Percentiles rank a stretch among this genome's conserved stretches.
Conservation (phyloP, 2,797 vertebrate genomes). For the Phataginus tricuspis region DNA sequence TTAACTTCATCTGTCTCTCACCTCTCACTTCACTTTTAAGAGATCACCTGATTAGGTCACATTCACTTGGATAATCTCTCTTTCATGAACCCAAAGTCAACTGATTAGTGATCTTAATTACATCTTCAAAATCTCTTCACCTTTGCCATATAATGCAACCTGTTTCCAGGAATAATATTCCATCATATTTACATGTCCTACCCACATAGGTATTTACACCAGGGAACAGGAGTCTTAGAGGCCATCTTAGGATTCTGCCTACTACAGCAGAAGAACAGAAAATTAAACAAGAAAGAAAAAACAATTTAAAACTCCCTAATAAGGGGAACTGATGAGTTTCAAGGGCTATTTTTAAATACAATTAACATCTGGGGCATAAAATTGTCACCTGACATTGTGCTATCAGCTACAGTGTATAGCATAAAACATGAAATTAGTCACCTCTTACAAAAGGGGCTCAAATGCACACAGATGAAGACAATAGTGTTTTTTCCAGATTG, state of each 20-base stretch:
- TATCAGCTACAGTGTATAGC: background rate
- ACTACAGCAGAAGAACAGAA: background rate
- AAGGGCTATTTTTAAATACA: background rate
- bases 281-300: background rate
- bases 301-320: background rate
- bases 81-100: background rate
- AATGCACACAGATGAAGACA: background rate
- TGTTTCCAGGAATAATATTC: background rate
- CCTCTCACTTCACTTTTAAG: background rate
- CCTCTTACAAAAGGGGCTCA: background rate
- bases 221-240: background rate
- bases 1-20: background rate
- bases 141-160: background rate
- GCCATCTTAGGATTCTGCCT: background rate
- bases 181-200: background rate
- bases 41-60: background rate
- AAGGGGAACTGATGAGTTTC: background rate
- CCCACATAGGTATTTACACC: background rate
- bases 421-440: background rate
- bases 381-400: background rate
- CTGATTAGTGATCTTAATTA: background rate
- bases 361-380: background rate
- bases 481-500: background rate
- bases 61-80: background rate
- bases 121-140: background rate